Percentiles rank a stretch among this genome's conserved stretches.
phyloP scores from a whole-genome alignment of 2,888 invertebrate species.

The Catocala nupta region DNA sequence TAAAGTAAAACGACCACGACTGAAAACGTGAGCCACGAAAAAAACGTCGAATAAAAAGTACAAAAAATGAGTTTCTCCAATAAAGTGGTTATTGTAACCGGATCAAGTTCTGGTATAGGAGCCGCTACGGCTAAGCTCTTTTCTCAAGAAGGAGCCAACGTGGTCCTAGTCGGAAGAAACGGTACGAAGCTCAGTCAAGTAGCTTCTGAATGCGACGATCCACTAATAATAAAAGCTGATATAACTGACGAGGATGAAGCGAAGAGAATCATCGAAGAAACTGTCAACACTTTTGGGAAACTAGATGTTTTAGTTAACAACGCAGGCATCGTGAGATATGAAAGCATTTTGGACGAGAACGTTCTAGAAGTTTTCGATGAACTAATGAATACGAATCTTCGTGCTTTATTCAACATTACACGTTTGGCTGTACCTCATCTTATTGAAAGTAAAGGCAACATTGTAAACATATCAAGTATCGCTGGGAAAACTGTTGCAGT shows the following conservation, averaged over 20 bases:
- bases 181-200: constrained; percentile 87
- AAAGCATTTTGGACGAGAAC: constrained; percentile 40
- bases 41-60: neutral
- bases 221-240: constrained; percentile 54
- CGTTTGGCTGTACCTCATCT: constrained; percentile 54
- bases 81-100: constrained; percentile 87
- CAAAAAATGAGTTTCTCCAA: constrained; percentile 56
- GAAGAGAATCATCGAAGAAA: constrained; percentile 52
- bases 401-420: constrained; percentile 56
- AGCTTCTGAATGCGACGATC: constrained; percentile 61
- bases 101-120: constrained; percentile 91
- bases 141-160: constrained; percentile 86
- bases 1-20: neutral
- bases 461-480: constrained; percentile 63
- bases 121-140: constrained; percentile 89
- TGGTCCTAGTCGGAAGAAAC: constrained; percentile 90
- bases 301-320: constrained; percentile 60
- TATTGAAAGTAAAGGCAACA: constrained; percentile 58
- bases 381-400: constrained; percentile 58
- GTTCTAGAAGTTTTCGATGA: constrained; percentile 53
- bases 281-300: constrained; percentile 51
- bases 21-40: neutral
- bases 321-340: constrained; percentile 52
- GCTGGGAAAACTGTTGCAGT: constrained; percentile 27
- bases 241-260: constrained; percentile 55